Evolutionary conservation across 2,888 invertebrate species (phyloP).

Genomic region (Podotricha telesiphe): DNA sequence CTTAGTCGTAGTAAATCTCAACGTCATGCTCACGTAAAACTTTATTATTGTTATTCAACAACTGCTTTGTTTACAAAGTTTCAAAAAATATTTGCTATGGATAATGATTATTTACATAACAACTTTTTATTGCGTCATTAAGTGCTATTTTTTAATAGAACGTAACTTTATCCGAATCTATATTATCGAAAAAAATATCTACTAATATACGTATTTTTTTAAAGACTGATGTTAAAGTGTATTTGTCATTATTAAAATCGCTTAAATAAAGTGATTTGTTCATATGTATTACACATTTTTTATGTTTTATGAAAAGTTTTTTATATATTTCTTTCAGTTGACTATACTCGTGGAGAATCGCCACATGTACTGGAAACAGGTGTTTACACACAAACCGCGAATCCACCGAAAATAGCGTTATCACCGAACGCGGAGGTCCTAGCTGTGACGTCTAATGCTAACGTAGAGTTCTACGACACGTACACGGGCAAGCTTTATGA

Average conservation of each 20-base stretch:
- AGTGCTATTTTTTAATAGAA: neutral
- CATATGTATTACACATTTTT: neutral
- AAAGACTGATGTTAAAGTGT: no score
- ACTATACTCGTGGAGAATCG: conserved; percentile 90
- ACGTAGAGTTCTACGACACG: conserved; percentile 88
- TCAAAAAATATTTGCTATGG: conserved; percentile 1
- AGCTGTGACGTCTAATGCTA: conserved; percentile 86
- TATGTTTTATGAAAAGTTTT: neutral
- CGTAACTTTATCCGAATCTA: neutral
- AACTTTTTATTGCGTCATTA: neutral
- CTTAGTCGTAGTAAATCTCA: neutral
- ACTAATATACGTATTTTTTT: neutral
- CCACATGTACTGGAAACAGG: conserved; percentile 88
- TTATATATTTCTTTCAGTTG: conserved; percentile 83
- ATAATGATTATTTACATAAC: neutral
- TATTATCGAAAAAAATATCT: neutral
- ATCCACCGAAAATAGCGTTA: conserved; percentile 86
- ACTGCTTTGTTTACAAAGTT: conserved; percentile 1
- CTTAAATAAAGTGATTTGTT: no score
- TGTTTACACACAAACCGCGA: conserved; percentile 82
- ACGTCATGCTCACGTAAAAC: conserved; percentile 4
- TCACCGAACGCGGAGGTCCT: conserved; percentile 92
- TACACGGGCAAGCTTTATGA: conserved; percentile 86
- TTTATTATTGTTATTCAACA: neutral
- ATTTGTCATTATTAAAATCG: neutral